phyloP scores from a whole-genome alignment of 2,888 invertebrate species.

The Apodemia zela region DNA sequence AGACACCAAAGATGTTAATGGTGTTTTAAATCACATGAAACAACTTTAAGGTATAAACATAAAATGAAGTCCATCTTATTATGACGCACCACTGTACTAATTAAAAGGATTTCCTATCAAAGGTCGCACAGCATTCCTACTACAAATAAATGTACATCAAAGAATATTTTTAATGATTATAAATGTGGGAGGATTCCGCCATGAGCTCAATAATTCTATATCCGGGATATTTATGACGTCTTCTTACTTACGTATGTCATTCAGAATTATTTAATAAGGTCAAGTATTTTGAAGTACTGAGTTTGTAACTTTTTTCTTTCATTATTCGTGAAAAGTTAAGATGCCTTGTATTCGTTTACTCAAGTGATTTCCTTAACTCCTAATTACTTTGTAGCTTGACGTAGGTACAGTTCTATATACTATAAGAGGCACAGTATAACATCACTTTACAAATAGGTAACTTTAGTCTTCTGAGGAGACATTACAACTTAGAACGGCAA shows the following conservation, averaged over 20 bases:
- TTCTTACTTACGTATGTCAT: background rate
- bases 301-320: background rate
- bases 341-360: too few relatives aligned
- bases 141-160: background rate
- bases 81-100: background rate
- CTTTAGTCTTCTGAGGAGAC: too few relatives aligned
- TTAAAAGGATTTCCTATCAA: background rate
- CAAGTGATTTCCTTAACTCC: too few relatives aligned
- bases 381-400: too few relatives aligned
- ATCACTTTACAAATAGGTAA: too few relatives aligned
- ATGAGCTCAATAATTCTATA: background rate
- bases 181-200: background rate
- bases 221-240: background rate
- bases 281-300: background rate
- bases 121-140: background rate
- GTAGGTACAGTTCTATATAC: too few relatives aligned
- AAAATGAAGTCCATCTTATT: background rate
- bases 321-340: background rate
- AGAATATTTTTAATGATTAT: background rate
- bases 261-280: constrained; percentile 1
- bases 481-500: too few relatives aligned
- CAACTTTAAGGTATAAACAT: background rate
- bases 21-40: too few relatives aligned
- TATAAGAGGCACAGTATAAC: too few relatives aligned
- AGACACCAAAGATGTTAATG: too few relatives aligned